A percentile compares a stretch with the other conserved stretches of the same genome.
Conservation (phyloP, 1,140 invertebrate species). For the Hormaphis cornu region DNA sequence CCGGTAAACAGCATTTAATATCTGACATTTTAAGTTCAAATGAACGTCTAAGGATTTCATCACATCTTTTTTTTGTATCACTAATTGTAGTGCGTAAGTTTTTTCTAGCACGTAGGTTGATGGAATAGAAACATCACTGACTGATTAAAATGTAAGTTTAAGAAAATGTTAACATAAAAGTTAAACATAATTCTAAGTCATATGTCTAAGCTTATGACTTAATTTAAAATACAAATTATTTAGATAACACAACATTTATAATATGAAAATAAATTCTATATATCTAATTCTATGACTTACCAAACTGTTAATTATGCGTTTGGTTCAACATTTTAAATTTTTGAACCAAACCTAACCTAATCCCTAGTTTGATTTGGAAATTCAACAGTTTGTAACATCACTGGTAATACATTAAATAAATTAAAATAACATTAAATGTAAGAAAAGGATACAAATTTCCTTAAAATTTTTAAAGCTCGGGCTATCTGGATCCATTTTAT, state of each 20-base stretch:
- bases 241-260: too few species aligned
- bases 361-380: too few species aligned
- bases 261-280: too few species aligned
- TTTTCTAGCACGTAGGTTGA: constrained; percentile 21
- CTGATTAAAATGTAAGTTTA: not conserved
- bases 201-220: too few species aligned
- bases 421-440: not conserved
- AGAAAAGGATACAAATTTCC: constrained; percentile 14
- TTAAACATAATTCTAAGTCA: not conserved
- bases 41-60: not conserved
- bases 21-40: not conserved
- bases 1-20: not conserved
- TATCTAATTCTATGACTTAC: too few species aligned
- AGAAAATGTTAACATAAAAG: not conserved
- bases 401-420: too few species aligned
- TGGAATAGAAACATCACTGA: not conserved
- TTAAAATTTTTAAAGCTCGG: constrained; percentile 3
- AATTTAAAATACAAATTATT: too few species aligned
- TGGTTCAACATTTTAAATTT: too few species aligned
- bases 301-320: too few species aligned
- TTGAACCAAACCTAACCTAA: too few species aligned
- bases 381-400: too few species aligned
- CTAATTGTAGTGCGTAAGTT: not conserved
- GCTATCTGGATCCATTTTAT: not conserved
- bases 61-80: not conserved